Evolutionary conservation across 2,797 vertebrate species (phyloP).

Genomic region (Cirrhinus molitorella): DNA sequence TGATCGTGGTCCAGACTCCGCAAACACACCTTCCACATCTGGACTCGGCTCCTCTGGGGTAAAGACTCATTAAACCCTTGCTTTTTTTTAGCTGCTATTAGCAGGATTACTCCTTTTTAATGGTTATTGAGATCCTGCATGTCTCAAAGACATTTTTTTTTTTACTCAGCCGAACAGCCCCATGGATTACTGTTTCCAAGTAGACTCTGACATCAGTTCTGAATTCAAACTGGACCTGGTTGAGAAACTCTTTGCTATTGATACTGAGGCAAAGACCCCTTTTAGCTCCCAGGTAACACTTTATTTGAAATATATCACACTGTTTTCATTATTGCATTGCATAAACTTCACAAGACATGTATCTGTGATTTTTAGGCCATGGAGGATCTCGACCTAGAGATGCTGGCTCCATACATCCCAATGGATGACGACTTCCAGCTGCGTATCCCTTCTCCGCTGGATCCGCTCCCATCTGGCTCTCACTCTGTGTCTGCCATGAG

Average conservation of each 20-base stretch:
- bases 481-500: constrained; percentile 54
- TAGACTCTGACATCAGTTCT: constrained; percentile 89
- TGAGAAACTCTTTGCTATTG: constrained; percentile 96
- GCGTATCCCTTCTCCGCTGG: constrained; percentile 82
- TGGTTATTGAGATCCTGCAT: neutral
- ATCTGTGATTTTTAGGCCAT: constrained; percentile 77
- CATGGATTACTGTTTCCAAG: constrained; percentile 77
- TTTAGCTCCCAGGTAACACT: constrained; percentile 88
- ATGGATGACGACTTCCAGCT: constrained; percentile 99
- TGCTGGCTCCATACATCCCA: constrained; percentile 97
- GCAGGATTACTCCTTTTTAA: neutral
- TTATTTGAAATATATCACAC: neutral
- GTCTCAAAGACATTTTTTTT: neutral
- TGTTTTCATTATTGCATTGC: neutral
- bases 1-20: constrained; percentile 71
- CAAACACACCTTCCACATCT: constrained; percentile 76
- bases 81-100: neutral
- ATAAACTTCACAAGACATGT: neutral
- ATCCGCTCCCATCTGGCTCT: constrained; percentile 37
- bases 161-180: constrained; percentile 83
- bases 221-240: constrained; percentile 96
- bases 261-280: constrained; percentile 90
- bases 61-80: constrained; percentile 27
- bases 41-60: constrained; percentile 86
- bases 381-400: constrained; percentile 93